Evolutionary conservation across 2,888 invertebrate species (phyloP), one percentile per base, ranked within the genome.

Genomic region (Endotricha flammealis): DNA sequence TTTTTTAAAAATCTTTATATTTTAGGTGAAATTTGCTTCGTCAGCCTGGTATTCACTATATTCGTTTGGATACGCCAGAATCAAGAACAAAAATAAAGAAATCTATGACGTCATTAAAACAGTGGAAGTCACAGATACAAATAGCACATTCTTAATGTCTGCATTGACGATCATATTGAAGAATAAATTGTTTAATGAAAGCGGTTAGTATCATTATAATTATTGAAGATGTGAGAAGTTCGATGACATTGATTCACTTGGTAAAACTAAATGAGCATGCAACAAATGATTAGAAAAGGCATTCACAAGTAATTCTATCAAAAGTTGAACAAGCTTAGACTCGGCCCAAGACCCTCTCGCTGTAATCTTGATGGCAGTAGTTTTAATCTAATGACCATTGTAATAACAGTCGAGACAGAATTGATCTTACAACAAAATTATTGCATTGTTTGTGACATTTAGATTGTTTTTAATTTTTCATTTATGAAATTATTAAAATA

Each of bases 211-310:
- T 25, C 5, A n/a, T n/a, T 14, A 13, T 9, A 20, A 8, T 2
- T 12, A 10, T 38, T 9, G n/a, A n/a, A n/a, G n/a, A n/a, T n/a
- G n/a, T n/a, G n/a, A n/a, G n/a, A n/a, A n/a, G n/a, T n/a, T n/a
- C n/a, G n/a, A n/a, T n/a, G n/a, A n/a, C n/a, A n/a, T n/a, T n/a
- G n/a, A n/a, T n/a, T n/a, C n/a, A n/a, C n/a, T n/a, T n/a, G n/a
- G n/a, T n/a, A n/a, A n/a, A n/a, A n/a, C n/a, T n/a, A n/a, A n/a
- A n/a, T n/a, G 13, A 10, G 5, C 39, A 25, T 50, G 59, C 67
- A 67, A 55, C 71, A 70, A 42, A 75, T 77, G 78, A 79, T 78
- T 76, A 75, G 62, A 77, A 75, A 62, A 69, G 76, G 76, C 76
- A 61, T 70, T 45, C 74, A 66, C 72, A 72, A 69, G 57, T 57